Evolutionary conservation across 2,113 vertebrate genomes (phyloP), one percentile per base, ranked within the genome.

Genomic region (Amblyornis subalaris): DNA sequence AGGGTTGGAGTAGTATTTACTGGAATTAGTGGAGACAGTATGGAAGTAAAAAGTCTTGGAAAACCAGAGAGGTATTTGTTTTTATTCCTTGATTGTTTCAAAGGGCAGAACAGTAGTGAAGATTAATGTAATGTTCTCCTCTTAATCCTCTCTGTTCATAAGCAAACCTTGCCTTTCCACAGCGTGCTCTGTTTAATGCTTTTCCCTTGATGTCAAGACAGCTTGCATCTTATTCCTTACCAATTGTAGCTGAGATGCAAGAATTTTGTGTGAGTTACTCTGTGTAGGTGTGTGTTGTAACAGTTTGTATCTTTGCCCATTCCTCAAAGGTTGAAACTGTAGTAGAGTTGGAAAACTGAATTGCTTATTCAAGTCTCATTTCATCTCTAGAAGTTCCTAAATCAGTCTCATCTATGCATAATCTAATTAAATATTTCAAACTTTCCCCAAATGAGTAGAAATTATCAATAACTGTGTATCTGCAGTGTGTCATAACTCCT

Each of bases 21-120:
- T 75, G 97, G 98, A 93, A 98, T 89, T 96, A 98, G 58, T 65
- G 98, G 98, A 75, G 98, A 99, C 88, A 98, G 50, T 38, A 98
- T 99, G 98, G 99, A 99, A 97, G 98, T 99, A 96, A 99, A 99
- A 97, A 98, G 97, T 54, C 98, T 98, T 82, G 99, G 99, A 94
- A 99, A 98, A 96, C 93, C 97, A 84, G 99, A 99, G 97, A 99
- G 98, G 99, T 99, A 98, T 66, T 94, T 4, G 19, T 18, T 96
- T 92, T 73, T 79, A 65, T 44, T 70, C 18, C 18, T 93, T 73
- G 2, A 64, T 89, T 91, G 22, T 93, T 23, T 79, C 79, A 55
- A 84, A 42, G 29, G 76, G 45, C 25, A 62, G 22, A 60, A 76
- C 65, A 84, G 25, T 90, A 87, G 48, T 89, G 53, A 58, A 74